Evolutionary conservation across 2,113 vertebrate species (phyloP).

Genomic region (Oreochromis niloticus): DNA sequence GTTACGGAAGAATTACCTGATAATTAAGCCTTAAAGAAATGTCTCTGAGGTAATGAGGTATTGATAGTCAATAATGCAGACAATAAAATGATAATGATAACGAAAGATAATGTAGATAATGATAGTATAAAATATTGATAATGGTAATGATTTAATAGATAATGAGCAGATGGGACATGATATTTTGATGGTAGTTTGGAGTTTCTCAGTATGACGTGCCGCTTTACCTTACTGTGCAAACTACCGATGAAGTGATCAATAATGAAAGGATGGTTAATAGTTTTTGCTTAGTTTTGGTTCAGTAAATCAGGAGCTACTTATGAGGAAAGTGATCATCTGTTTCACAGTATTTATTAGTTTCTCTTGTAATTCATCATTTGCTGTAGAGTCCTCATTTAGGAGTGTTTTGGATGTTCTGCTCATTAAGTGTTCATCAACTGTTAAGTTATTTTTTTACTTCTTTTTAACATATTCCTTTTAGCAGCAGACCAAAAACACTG

Average conservation of each 20-base stretch:
- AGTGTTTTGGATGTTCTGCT: not conserved
- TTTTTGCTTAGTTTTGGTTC: not conserved
- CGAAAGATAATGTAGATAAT: not conserved
- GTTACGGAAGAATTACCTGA: not conserved
- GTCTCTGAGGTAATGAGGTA: not conserved
- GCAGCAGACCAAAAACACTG: not conserved
- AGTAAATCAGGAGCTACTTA: not conserved
- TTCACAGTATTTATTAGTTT: not conserved
- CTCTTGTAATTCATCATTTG: not conserved
- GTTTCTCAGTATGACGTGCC: not conserved
- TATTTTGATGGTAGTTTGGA: not conserved
- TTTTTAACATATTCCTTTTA: not conserved
- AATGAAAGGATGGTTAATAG: not conserved
- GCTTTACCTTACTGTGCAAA: not conserved
- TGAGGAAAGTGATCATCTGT: not conserved
- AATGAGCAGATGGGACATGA: not conserved
- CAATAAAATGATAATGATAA: not conserved
- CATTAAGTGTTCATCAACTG: not conserved
- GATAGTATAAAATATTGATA: not conserved
- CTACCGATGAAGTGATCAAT: not conserved
- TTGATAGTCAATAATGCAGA: not conserved
- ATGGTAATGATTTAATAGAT: not conserved
- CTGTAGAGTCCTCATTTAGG: not conserved
- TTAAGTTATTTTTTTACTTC: not conserved
- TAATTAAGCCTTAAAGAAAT: not conserved